phyloP scores from a whole-genome alignment of 2,888 invertebrate genomes.

The Piscicola geometra region DNA sequence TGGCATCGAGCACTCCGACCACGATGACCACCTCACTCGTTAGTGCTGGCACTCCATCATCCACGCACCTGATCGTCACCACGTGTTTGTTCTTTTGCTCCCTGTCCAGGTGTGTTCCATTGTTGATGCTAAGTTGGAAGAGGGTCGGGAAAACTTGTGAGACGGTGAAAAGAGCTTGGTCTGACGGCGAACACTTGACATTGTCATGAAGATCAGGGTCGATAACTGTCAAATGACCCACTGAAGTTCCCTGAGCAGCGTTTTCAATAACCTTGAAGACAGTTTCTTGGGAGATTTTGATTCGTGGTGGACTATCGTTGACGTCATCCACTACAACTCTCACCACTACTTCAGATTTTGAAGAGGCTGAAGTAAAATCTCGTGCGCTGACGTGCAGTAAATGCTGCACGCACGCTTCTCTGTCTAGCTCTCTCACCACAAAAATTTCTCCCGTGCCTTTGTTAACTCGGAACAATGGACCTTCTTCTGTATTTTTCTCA shows the following conservation, averaged over 20 bases:
- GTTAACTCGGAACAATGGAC: neutral
- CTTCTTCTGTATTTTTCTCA: neutral
- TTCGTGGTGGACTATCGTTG: neutral
- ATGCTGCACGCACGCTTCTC: neutral
- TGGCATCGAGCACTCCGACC: constrained; percentile 17
- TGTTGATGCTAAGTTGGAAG: neutral
- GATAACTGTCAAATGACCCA: neutral
- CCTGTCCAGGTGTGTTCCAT: neutral
- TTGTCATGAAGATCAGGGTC: neutral
- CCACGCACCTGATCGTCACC: neutral
- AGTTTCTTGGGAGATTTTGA: neutral
- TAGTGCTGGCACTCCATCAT: constrained; percentile 23
- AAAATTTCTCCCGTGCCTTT: neutral
- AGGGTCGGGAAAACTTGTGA: neutral
- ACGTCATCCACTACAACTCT: neutral
- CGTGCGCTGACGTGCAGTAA: neutral
- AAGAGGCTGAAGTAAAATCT: neutral
- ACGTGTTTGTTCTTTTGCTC: neutral
- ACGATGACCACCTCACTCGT: constrained; percentile 10
- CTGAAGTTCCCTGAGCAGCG: neutral
- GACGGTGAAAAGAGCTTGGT: neutral
- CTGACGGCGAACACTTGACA: neutral
- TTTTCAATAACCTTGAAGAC: neutral
- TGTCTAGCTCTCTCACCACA: neutral
- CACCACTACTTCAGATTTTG: neutral